These are phyloP conservation scores for Acromyrmex heyeri DNA, from an alignment of 1,140 invertebrate genomes.

Conservation along the genomic window DNA sequence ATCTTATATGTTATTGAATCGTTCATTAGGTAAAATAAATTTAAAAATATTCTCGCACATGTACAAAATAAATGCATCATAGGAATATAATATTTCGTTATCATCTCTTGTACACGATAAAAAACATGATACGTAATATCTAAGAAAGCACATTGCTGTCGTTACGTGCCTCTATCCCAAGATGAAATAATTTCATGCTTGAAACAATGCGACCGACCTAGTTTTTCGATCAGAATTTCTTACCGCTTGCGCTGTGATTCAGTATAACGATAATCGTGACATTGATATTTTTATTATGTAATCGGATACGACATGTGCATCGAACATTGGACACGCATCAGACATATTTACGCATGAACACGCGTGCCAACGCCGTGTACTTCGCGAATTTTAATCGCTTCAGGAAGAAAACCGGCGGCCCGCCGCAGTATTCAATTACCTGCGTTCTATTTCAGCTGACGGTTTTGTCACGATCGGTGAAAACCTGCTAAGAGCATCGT, in stretches of 20 bases:
- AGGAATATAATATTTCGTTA: conserved; percentile 14
- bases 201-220: conserved; percentile 44
- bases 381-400: conserved; percentile 45
- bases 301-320: conserved; percentile 52
- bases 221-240: conserved; percentile 34
- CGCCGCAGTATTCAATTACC: conserved; percentile 30
- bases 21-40: not conserved
- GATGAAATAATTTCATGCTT: conserved; percentile 10
- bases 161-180: conserved; percentile 8
- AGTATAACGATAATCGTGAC: conserved; percentile 36
- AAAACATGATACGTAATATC: conserved; percentile 15
- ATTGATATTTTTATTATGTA: conserved; percentile 64
- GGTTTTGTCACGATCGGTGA: conserved; percentile 32
- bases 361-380: conserved; percentile 22
- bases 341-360: conserved; percentile 8
- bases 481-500: conserved; percentile 22
- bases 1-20: not conserved
- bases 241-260: conserved; percentile 55
- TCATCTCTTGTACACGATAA: not conserved
- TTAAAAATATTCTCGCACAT: not conserved
- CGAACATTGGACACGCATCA: conserved; percentile 29
- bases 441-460: conserved; percentile 41
- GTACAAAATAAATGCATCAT: not conserved
- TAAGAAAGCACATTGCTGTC: conserved; percentile 19
- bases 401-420: conserved; percentile 21